Evolutionary conservation across 2,888 invertebrate species (phyloP).

Genomic region (Pterobdella sp.): DNA sequence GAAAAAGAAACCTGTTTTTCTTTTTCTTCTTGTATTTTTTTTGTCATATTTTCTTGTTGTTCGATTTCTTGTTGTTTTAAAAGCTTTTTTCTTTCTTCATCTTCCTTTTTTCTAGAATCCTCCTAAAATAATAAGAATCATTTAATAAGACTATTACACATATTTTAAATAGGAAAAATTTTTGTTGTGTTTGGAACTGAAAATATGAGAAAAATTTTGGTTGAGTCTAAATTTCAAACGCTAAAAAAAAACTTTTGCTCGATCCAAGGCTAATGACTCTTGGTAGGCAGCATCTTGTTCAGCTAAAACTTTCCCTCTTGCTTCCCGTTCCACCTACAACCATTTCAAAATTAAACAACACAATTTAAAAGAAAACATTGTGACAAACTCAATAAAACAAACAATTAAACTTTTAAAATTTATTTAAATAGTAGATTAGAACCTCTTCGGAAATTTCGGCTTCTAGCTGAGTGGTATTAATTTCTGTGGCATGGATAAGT

Average conservation of each 20-base stretch:
- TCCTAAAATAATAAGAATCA: conserved; percentile 34
- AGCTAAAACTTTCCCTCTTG: conserved; percentile 75
- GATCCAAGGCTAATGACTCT: conserved; percentile 75
- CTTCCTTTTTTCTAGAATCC: conserved; percentile 48
- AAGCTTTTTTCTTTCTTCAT: conserved; percentile 71
- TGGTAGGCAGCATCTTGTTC: conserved; percentile 91
- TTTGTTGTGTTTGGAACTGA: no score
- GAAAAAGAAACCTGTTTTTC: conserved; percentile 61
- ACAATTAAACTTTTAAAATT: no score
- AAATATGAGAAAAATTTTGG: no score
- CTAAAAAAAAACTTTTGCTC: conserved; percentile 46
- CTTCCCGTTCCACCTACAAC: conserved; percentile 67
- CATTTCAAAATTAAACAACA: no score
- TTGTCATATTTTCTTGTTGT: conserved; percentile 56
- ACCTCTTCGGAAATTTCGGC: conserved; percentile 71
- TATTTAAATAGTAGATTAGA: no score
- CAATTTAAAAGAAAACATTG: no score
- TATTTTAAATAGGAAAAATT: not conserved
- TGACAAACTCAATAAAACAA: no score
- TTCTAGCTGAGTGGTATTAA: conserved; percentile 68
- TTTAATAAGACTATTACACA: no score
- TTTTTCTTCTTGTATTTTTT: conserved; percentile 66
- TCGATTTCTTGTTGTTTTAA: conserved; percentile 58
- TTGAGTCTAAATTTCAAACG: no score
- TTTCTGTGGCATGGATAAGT: conserved; percentile 76